A percentile compares a stretch with the other conserved stretches of the same genome.
phyloP scores from a whole-genome alignment of 2,113 vertebrate species.

The Paramisgurnus dabryanus region DNA sequence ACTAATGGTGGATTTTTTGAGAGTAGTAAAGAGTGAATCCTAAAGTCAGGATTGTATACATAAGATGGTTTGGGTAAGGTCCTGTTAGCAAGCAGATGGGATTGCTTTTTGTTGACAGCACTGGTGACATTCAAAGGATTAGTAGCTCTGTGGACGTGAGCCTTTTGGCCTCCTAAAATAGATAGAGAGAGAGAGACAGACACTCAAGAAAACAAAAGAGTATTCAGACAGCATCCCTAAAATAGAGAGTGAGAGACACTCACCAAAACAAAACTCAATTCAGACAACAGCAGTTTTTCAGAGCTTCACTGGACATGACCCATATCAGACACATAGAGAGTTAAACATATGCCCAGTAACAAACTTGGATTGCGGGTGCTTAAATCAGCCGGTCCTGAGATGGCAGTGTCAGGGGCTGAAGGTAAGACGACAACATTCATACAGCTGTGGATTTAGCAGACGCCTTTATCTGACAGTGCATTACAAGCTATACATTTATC shows the following conservation, averaged over 20 bases:
- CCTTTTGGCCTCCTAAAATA: slow-evolving; percentile 64
- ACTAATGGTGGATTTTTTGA: background rate
- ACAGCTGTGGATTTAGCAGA: slow-evolving; percentile 12
- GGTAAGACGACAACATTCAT: slow-evolving; percentile 56
- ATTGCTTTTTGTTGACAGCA: slow-evolving; percentile 58
- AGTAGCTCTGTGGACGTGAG: slow-evolving; percentile 56
- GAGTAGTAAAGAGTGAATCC: background rate
- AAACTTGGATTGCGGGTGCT: background rate
- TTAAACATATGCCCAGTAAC: background rate
- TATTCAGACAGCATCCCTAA: background rate
- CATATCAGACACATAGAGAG: slow-evolving; percentile 9
- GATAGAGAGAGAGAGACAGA: slow-evolving; percentile 53
- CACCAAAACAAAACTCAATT: slow-evolving; percentile 57
- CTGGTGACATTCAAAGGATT: slow-evolving; percentile 63
- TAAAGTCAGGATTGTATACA: background rate
- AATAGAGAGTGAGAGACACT: slow-evolving; percentile 50
- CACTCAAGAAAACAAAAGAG: slow-evolving; percentile 46
- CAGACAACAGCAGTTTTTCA: slow-evolving; percentile 26
- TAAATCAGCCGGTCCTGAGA: slow-evolving; percentile 33
- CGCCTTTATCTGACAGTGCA: too few relatives aligned
- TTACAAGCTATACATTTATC: too few relatives aligned
- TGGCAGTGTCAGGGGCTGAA: slow-evolving; percentile 55
- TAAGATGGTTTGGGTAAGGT: background rate
- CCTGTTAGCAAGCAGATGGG: background rate
- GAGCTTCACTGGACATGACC: slow-evolving; percentile 39